Base-by-base conservation (phyloP, 2,113 vertebrate genomes). In the Brachypteracias leptosomus region DNA sequence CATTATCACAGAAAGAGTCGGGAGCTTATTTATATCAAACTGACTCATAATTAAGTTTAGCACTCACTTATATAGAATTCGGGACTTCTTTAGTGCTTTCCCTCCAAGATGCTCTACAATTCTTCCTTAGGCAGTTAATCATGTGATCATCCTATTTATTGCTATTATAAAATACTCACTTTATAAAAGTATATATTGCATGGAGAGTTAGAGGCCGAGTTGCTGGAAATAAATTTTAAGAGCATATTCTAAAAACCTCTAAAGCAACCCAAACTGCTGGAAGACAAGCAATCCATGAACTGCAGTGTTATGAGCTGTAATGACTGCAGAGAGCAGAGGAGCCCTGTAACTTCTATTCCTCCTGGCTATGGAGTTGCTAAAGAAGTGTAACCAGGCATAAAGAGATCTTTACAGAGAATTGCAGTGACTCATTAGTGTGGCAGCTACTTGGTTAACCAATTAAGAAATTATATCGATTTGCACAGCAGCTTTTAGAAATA, bases 371-470 rank as follows among this genome's bases (percentile, higher is more conserved):
- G 16, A 52, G 38, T 9, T 62, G 36, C 20, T 63, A 18, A 88
- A 85, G 82, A 77, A 77, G 8, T 6, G 16, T 29, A 76, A 80
- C 8, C 68, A 59, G 72, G 59, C 42, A 90, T 72, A 93, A 80
- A 31, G 54, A 59, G 35, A 71, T 44, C 31, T 54, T 89, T 62
- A 47, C 22, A 75, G 80, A 89, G 33, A 87, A 71, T 18, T 57
- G 29, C 57, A 85, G 31, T 40, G 76, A 80, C 79, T 90, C 61
- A 21, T 62, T 78, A 88, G n/a, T 0, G 0, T 57, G 85, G 51
- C 79, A 90, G 72, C 57, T 86, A 68, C 88, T 84, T 86, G 52
- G 65, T 88, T 96, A 94, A 88, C 31, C 52, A 88, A 61, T 95
- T 84, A 88, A 88, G 82, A 95, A 85, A 77, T 84, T 8, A 75